phyloP scores from a whole-genome alignment of 37 sponge, comb jelly and placozoan species.

The Agelas oroides region DNA sequence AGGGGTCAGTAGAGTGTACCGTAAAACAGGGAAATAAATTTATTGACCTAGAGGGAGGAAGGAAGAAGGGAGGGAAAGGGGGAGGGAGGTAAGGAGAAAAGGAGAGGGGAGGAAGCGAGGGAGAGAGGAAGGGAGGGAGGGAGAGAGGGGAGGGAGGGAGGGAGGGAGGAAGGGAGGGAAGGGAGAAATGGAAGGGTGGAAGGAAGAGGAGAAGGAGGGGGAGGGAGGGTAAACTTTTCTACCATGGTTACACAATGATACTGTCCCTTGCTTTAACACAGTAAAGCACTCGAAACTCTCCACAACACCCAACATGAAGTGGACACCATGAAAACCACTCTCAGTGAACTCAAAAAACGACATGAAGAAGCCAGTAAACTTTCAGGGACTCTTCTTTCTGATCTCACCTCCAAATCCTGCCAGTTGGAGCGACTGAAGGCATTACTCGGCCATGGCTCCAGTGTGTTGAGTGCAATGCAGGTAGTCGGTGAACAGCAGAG shows the following conservation, averaged over 20 bases:
- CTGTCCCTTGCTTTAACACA: not conserved
- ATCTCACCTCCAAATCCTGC: constrained; percentile 60
- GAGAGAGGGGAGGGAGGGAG: no score
- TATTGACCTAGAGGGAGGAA: no score
- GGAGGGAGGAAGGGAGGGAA: no score
- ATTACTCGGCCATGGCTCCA: constrained; percentile 41
- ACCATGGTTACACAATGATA: no score
- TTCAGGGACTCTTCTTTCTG: constrained; percentile 23
- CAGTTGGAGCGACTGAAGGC: constrained; percentile 71
- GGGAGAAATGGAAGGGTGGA: no score
- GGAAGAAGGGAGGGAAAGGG: no score
- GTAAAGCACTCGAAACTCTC: constrained; percentile 52
- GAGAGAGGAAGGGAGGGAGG: no score
- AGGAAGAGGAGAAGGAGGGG: no score
- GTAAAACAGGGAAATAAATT: not conserved
- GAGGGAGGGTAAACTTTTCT: no score
- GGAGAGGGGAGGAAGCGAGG: no score
- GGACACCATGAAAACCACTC: constrained; percentile 30
- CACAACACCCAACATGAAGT: constrained; percentile 31
- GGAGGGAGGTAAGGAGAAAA: no score
- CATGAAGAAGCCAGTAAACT: constrained; percentile 22
- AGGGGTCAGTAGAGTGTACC: not conserved
- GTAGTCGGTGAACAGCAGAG: constrained; percentile 74
- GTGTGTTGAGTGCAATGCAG: constrained; percentile 70
- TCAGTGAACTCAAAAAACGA: constrained; percentile 33